These are phyloP conservation scores for Pygoscelis antarcticus DNA, from an alignment of 2,113 vertebrate species.

Conservation along the genomic window DNA sequence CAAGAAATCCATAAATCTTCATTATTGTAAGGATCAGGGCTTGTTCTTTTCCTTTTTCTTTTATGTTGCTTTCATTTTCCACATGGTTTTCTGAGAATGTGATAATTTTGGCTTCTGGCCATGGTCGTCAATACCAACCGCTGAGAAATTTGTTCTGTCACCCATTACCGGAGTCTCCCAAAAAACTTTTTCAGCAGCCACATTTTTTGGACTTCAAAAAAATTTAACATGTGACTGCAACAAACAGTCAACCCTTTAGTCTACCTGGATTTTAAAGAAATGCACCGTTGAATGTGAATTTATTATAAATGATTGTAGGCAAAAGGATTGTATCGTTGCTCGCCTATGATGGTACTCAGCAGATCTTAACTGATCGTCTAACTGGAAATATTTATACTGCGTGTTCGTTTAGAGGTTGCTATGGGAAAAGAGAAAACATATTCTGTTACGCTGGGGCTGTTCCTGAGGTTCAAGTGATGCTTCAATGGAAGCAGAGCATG, in stretches of 20 bases:
- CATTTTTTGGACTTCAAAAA: neutral
- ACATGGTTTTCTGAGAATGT: neutral
- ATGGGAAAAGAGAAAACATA: neutral
- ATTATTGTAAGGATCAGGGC: neutral
- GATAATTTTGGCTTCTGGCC: neutral
- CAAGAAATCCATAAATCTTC: neutral
- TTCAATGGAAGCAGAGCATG: neutral
- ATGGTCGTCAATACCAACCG: neutral
- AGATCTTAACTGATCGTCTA: neutral
- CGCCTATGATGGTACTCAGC: neutral
- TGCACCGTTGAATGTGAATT: neutral
- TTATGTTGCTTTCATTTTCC: neutral
- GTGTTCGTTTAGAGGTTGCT: neutral
- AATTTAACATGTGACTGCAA: neutral
- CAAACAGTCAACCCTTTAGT: neutral
- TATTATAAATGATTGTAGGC: fast-evolving
- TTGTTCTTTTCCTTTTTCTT: neutral
- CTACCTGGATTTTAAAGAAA: neutral
- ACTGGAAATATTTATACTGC: neutral
- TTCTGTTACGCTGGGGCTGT: neutral
- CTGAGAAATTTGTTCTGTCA: neutral
- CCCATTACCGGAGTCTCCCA: neutral
- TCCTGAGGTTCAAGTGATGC: neutral
- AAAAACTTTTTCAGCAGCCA: neutral
- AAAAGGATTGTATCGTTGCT: neutral